Conservation (phyloP, 2,888 invertebrate species). For the Phalangium opilio region DNA sequence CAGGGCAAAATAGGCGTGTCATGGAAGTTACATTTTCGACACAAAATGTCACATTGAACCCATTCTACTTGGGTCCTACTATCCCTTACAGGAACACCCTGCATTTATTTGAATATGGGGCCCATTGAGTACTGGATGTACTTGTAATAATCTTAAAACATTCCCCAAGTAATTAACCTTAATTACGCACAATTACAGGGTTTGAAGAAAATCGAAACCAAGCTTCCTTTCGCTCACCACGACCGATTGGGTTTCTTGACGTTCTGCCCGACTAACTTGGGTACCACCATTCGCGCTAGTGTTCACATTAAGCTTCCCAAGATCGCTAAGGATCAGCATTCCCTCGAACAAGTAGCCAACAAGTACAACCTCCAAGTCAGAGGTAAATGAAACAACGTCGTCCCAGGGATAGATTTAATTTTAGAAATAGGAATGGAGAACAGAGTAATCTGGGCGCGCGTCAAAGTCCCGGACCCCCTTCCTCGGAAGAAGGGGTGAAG, state of each 20-base stretch:
- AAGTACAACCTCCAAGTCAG: conserved; percentile 67
- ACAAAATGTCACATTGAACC: too few species aligned
- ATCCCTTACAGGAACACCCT: too few species aligned
- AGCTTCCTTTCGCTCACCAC: conserved; percentile 86
- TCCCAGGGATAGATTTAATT: neutral
- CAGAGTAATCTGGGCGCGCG: too few species aligned
- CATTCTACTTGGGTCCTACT: too few species aligned
- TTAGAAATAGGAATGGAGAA: neutral
- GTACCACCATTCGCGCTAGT: conserved; percentile 91
- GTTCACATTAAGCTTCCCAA: conserved; percentile 97
- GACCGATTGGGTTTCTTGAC: conserved; percentile 92
- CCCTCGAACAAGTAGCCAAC: conserved; percentile 75
- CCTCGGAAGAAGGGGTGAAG: too few species aligned
- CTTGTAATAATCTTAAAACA: too few species aligned
- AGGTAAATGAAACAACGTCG: conserved; percentile 20
- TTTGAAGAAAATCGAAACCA: conserved; percentile 85
- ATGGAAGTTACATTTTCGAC: too few species aligned
- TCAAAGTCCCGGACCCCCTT: too few species aligned
- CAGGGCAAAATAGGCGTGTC: too few species aligned
- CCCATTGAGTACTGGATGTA: too few species aligned
- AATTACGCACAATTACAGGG: conserved; percentile 35
- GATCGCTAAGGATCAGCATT: conserved; percentile 71
- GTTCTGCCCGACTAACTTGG: conserved; percentile 97
- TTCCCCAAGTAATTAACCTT: neutral
- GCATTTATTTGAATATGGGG: too few species aligned